Conservation (phyloP, 92 coral and sea anemone genomes). For the Phymanthus crucifer region DNA sequence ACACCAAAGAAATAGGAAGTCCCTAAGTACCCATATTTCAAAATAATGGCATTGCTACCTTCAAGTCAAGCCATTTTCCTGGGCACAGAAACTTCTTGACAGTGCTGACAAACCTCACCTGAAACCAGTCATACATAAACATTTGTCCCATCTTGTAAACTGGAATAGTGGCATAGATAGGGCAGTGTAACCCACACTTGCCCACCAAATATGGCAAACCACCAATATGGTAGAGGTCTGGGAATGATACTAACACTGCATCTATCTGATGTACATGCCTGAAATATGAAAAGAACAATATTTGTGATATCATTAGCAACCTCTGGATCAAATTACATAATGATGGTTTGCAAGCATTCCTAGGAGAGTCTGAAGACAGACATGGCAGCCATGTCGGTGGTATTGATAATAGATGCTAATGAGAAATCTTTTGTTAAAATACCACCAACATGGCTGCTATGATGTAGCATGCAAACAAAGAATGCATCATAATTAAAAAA, state of each 20-base stretch:
- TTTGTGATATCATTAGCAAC: too few species aligned
- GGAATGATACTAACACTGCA: conserved; percentile 89
- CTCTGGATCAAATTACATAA: neutral
- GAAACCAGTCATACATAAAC: conserved; percentile 97
- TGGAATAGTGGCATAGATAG: conserved; percentile 92
- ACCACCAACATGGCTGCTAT: neutral
- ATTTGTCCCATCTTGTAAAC: conserved; percentile 99
- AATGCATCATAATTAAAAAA: too few species aligned
- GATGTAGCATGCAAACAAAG: too few species aligned
- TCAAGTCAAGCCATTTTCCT: neutral
- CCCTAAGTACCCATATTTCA: too few species aligned
- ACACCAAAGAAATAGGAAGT: too few species aligned
- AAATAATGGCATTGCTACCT: too few species aligned
- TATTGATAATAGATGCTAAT: neutral
- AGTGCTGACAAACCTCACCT: conserved; percentile 82
- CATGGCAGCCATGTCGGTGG: neutral
- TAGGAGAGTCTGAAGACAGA: neutral
- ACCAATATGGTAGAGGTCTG: conserved; percentile 97
- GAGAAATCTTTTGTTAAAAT: neutral
- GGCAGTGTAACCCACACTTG: conserved; percentile 89
- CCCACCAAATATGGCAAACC: conserved; percentile 94
- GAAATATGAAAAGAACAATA: neutral
- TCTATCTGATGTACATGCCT: conserved; percentile 93
- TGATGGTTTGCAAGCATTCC: neutral
- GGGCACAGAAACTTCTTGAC: too few species aligned